Conservation (phyloP, 2,113 vertebrate species). For the Platysternon megacephalum region DNA sequence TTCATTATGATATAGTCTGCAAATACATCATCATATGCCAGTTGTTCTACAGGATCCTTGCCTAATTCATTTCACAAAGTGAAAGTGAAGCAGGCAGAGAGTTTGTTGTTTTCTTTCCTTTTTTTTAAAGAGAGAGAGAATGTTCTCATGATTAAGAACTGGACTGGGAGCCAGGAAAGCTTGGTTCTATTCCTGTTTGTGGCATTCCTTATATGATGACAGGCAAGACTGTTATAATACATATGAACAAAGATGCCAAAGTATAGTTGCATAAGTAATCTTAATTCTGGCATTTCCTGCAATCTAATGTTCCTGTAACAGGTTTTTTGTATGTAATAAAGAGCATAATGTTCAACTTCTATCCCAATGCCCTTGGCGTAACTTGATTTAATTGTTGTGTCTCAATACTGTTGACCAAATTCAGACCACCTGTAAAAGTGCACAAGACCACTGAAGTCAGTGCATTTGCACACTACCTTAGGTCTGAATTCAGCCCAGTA, state of each 20-base stretch:
- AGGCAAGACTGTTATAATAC: not conserved
- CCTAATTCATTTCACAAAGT: not conserved
- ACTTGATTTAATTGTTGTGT: not conserved
- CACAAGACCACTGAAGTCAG: not conserved
- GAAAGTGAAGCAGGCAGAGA: not conserved
- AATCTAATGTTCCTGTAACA: not conserved
- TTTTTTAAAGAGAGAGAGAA: not conserved
- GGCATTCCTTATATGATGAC: not conserved
- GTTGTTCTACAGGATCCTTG: not conserved
- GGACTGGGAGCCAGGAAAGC: not conserved
- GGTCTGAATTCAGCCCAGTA: not conserved
- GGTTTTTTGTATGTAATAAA: not conserved
- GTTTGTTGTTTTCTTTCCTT: not conserved
- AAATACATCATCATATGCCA: not conserved
- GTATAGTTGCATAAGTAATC: not conserved
- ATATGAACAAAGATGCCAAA: rapidly evolving
- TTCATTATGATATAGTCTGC: not conserved
- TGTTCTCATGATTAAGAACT: not conserved
- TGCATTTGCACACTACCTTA: not conserved
- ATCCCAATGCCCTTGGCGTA: not conserved
- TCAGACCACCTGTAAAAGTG: not conserved
- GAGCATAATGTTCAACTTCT: not conserved
- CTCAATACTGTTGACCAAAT: not conserved
- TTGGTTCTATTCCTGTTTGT: not conserved
- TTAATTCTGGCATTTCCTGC: not conserved